Evolutionary conservation across 2,888 invertebrate genomes (phyloP), one percentile per base, ranked within the genome.

Genomic region (Aethes cnicana): DNA sequence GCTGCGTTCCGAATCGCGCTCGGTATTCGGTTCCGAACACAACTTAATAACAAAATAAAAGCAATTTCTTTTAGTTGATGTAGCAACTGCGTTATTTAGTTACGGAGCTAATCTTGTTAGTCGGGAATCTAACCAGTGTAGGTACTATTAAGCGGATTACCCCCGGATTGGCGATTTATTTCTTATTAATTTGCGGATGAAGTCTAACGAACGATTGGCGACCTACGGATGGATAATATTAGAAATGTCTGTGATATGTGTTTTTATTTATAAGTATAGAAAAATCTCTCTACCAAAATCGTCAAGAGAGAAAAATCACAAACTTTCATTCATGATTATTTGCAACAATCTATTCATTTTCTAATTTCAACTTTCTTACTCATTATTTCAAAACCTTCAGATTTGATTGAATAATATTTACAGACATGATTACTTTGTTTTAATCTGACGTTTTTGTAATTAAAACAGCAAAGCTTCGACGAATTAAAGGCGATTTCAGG

Each of bases 71-170:
- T 7, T 14, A 8, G 9, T 14, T 18, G 4, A 12, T 20, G 14
- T 11, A 14, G 23, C 47, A 47, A n/a, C n/a, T n/a, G n/a, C n/a
- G 12, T 26, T 20, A 36, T 9, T 42, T 28, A 21, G 36, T 49
- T 36, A 23, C 49, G 42, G 17, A 11, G 26, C 20, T 43, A 49
- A 49, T 49, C 49, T 23, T 12, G 28, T 43, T 49, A 36, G 17
- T 42, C 14, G 49, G 35, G 43, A 36, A 17, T 35, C 49, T 35
- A 49, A 43, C 49, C 36, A 49, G 42, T 49, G 49, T 49, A 42
- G 28, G n/a, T n/a, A 43, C 49, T 36, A 49, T 36, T 42, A 49
- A 43, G 42, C 35, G 49, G 42, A 49, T 49, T 49, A 49, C 28
- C 11, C 8, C 20, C 9, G 26, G 11, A 35, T 49, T 49, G 33